Conservation (phyloP, 2,113 vertebrate species). For the Gracilinanus agilis region DNA sequence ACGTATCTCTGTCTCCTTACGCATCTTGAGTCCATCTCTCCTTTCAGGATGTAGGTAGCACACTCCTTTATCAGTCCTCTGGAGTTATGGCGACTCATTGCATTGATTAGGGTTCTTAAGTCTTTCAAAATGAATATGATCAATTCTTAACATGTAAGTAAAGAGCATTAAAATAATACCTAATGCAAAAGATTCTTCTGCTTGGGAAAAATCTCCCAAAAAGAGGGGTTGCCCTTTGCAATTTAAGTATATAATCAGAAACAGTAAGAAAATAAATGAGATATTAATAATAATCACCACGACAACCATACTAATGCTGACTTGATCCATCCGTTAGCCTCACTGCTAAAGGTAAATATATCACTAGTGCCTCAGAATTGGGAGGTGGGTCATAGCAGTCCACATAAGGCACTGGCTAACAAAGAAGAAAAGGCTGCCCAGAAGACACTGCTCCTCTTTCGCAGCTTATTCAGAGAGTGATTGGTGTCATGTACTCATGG, state of each 20-base stretch:
- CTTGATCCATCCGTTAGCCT: neutral
- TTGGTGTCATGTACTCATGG: neutral
- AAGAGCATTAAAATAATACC: neutral
- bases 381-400: neutral
- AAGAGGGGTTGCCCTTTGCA: neutral
- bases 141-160: neutral
- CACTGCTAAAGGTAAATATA: neutral
- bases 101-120: neutral
- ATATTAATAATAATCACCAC: neutral
- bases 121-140: neutral
- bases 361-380: neutral
- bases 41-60: neutral
- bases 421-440: neutral
- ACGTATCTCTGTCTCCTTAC: neutral
- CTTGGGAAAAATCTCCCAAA: neutral
- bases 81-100: neutral
- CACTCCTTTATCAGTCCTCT: neutral
- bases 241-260: neutral
- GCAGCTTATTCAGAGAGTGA: neutral
- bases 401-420: neutral
- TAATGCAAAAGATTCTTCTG: neutral
- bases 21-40: neutral
- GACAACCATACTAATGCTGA: neutral
- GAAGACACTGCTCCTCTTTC: neutral
- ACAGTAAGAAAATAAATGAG: constrained; percentile 2